Conservation (phyloP, 2,113 vertebrate species). For the Lepus timidus region DNA sequence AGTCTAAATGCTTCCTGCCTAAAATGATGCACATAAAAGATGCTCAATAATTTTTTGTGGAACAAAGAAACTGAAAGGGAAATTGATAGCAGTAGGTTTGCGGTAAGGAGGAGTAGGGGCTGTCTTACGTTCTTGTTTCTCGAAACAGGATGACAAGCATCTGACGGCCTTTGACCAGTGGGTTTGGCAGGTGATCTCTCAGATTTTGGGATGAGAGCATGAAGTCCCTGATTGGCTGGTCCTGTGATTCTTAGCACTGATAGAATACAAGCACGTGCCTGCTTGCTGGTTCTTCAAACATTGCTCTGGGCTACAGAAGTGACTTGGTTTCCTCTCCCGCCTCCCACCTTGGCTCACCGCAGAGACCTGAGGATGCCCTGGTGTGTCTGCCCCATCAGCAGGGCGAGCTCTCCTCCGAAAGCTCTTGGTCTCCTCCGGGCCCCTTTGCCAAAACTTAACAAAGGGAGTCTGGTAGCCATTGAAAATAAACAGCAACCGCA, state of each 20-base stretch:
- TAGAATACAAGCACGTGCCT: not conserved
- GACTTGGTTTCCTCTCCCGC: not conserved
- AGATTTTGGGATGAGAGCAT: conserved; percentile 26
- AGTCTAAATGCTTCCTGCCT: not conserved
- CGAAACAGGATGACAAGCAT: conserved; percentile 12
- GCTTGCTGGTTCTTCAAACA: not conserved
- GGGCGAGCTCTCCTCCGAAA: not conserved
- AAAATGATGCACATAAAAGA: not conserved
- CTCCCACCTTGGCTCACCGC: not conserved
- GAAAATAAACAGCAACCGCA: conserved; percentile 33
- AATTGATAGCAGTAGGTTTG: not conserved
- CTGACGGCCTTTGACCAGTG: conserved; percentile 19
- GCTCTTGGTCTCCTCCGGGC: not conserved
- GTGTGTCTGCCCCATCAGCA: not conserved
- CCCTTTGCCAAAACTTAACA: not conserved
- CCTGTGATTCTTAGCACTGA: not conserved
- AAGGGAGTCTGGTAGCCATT: not conserved
- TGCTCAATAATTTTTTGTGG: not conserved
- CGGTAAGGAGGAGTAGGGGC: conserved; percentile 1
- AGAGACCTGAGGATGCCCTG: not conserved
- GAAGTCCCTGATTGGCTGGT: not conserved
- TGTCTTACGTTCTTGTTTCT: conserved; percentile 6
- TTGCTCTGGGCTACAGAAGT: not conserved
- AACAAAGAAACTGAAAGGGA: not conserved
- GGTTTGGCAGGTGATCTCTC: conserved; percentile 35